Conservation (phyloP, 2,797 vertebrate species). For the Falco columbarius region DNA sequence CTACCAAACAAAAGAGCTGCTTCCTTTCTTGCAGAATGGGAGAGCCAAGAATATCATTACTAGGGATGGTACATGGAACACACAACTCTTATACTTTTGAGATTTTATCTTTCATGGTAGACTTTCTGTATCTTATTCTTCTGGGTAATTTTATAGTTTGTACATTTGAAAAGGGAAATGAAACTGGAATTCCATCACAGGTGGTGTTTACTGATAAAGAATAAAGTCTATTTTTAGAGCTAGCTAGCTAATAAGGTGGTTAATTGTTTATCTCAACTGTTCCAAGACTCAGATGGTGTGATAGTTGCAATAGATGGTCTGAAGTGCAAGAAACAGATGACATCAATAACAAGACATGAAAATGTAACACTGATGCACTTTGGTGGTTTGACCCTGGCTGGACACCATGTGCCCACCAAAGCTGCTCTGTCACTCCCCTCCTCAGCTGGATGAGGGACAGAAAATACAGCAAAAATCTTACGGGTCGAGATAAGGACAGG, state of each 20-base stretch:
- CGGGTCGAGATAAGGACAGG: too few relatives aligned
- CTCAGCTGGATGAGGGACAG: too few relatives aligned
- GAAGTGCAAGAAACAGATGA: not conserved
- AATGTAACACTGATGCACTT: not conserved
- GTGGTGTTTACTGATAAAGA: not conserved
- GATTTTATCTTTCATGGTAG: not conserved
- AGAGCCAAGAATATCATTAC: not conserved
- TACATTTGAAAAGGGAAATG: not conserved
- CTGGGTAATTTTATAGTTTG: not conserved
- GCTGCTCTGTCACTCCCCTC: too few relatives aligned
- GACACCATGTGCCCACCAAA: too few relatives aligned
- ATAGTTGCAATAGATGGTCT: not conserved
- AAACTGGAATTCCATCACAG: not conserved
- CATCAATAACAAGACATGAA: not conserved
- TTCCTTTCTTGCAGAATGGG: not conserved
- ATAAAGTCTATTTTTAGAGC: not conserved
- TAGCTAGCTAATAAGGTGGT: not conserved
- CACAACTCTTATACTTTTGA: not conserved
- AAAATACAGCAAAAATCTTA: too few relatives aligned
- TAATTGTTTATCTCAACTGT: slow-evolving; percentile 9
- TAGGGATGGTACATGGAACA: not conserved
- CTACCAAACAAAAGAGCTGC: not conserved
- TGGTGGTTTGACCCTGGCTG: too few relatives aligned
- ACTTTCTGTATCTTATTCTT: not conserved
- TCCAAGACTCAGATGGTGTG: not conserved